Conservation (phyloP, 1,140 invertebrate species). For the Calliopsis andreniformis region DNA sequence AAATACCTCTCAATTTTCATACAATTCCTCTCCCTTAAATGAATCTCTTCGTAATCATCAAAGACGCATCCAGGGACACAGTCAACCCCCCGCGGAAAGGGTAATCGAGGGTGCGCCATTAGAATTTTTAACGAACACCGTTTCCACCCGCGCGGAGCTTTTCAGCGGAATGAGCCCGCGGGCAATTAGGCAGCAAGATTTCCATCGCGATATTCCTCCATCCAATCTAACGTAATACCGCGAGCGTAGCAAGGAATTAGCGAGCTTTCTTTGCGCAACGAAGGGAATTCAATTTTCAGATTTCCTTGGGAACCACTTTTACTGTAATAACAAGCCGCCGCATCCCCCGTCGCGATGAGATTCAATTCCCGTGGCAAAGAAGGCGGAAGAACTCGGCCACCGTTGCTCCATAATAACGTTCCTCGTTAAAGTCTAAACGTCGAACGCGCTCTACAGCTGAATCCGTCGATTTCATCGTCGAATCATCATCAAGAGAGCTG, state of each 20-base stretch:
- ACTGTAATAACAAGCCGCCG: not conserved
- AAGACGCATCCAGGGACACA: no score
- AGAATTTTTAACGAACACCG: conserved; percentile 59
- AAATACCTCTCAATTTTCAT: no score
- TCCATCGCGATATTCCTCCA: conserved; percentile 53
- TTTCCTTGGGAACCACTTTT: conserved; percentile 11
- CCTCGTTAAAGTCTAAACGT: not conserved
- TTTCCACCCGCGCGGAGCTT: conserved; percentile 30
- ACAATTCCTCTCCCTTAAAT: no score
- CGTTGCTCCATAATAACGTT: not conserved
- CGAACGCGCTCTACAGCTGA: not conserved
- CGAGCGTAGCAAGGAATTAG: conserved; percentile 20
- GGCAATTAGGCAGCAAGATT: conserved; percentile 58
- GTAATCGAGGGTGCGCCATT: conserved; percentile 57
- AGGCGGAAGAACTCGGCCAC: not conserved
- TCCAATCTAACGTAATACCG: conserved; percentile 57
- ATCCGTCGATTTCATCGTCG: not conserved
- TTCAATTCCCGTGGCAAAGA: not conserved
- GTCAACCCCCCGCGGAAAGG: not conserved
- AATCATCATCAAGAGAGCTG: not conserved
- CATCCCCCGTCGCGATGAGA: not conserved
- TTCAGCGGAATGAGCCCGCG: conserved; percentile 37
- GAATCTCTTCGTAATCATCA: no score
- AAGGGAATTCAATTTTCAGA: conserved; percentile 39
- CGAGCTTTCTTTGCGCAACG: conserved; percentile 6